Base-by-base conservation (phyloP, 2,888 invertebrate species). In the Cylloceria caligata region DNA sequence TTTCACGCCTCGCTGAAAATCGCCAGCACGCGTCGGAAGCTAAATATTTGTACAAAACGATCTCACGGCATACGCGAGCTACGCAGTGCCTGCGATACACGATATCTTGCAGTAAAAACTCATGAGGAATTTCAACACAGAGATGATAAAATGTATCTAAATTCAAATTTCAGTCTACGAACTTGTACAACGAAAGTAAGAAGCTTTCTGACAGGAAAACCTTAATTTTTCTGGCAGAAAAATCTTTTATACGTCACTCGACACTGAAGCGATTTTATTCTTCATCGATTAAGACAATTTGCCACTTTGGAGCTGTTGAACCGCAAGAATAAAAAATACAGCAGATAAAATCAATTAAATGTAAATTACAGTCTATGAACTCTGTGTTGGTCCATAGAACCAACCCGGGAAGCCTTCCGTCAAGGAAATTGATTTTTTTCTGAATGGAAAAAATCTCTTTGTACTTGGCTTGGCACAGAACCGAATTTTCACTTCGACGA, bases 41-140 rank as follows among this genome's bases (percentile, higher is more conserved):
- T 36, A 80, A 80, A 80, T 75, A 80, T 80, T 80, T 75, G 69
- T 55, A 45, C 42, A 24, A 64, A 62, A 73, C 19, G 21, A 36
- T 36, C 55, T 42, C 30, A 7, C 45, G 49, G n/a, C n/a, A 65
- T 30, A 27, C 47, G 39, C 24, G 45, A 16, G 34, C 3, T 9
- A 24, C 3, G 52, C 24, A 52, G 24, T 2, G 7, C 52, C 1
- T 13, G 21, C 52, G 3, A 52, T 24, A 24, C 21, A 24, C 52
- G 52, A 52, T 24, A 24, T 24, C 24, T 13, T 24, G 52, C 11
- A n/a, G 52, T 11, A 2, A 13, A 24, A 57, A 16, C 13, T 30
- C 27, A 6, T 27, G 55, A 27, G 30, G n/a, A 7, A 30, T 30
- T 57, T 57, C 30, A 30, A 57, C 30, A 13, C n/a, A n/a, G n/a